These are phyloP conservation scores for Xestia rhomboidea DNA, from an alignment of 2,888 invertebrate species.

Conservation along the genomic window DNA sequence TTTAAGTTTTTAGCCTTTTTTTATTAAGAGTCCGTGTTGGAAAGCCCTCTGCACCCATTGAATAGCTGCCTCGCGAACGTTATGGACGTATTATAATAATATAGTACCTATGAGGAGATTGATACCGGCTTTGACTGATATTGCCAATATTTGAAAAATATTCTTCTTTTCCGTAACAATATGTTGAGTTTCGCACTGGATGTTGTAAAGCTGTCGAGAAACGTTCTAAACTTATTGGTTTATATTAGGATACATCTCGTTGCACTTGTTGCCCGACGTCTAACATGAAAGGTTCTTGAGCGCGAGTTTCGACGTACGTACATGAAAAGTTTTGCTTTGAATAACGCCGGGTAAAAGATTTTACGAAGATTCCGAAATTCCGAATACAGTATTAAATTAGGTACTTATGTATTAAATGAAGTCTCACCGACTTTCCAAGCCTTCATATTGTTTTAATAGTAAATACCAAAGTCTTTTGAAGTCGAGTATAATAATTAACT, in stretches of 20 bases:
- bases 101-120: background rate
- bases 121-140: background rate
- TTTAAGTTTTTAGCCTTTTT: constrained; percentile 12
- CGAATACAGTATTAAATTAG: too few species aligned
- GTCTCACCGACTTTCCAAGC: background rate
- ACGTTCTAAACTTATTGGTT: constrained; percentile 25
- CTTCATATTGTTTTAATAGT: background rate
- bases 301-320: background rate
- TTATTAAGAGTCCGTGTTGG: constrained; percentile 27
- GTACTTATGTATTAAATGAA: background rate
- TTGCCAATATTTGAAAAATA: background rate
- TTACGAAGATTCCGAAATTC: too few species aligned
- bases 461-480: background rate
- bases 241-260: constrained; percentile 7
- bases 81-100: background rate
- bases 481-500: background rate
- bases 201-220: background rate
- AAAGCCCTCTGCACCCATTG: background rate
- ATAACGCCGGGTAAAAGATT: too few species aligned
- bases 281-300: constrained; percentile 12
- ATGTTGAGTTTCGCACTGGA: background rate
- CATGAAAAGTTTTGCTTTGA: too few species aligned
- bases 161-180: background rate
- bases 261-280: constrained; percentile 36
- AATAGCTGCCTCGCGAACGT: constrained; percentile 7